Evolutionary conservation across 1,140 invertebrate genomes (phyloP).

Genomic region (Lamellibrachia luymesi): DNA sequence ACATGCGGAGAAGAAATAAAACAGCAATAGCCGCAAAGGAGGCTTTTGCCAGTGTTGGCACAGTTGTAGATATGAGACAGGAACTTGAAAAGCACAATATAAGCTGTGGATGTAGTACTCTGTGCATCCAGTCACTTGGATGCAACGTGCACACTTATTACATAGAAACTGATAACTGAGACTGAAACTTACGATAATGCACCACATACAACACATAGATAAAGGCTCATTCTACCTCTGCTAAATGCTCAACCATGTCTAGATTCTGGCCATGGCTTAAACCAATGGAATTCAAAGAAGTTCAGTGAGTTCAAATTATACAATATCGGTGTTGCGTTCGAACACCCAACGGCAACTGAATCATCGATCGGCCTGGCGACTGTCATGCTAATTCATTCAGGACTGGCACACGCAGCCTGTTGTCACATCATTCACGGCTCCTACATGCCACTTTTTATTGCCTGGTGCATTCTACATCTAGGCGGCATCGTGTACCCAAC

Average conservation of each 20-base stretch:
- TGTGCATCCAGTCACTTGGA: not conserved
- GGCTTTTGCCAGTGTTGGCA: too few relatives aligned
- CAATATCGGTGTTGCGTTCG: too few relatives aligned
- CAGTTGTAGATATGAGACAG: not conserved
- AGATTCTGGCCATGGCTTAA: too few relatives aligned
- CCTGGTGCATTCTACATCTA: not conserved
- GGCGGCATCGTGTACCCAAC: not conserved
- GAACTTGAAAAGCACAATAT: not conserved
- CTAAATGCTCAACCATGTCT: too few relatives aligned
- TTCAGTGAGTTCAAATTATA: too few relatives aligned
- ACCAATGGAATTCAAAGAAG: too few relatives aligned
- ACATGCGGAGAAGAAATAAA: not conserved
- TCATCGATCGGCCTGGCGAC: too few relatives aligned
- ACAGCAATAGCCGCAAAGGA: not conserved
- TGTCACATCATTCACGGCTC: not conserved
- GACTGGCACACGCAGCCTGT: not conserved
- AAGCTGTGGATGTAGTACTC: not conserved
- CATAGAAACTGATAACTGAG: not conserved
- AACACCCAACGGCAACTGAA: too few relatives aligned
- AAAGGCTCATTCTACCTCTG: not conserved
- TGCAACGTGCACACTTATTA: not conserved
- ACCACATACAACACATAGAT: not conserved
- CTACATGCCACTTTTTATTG: not conserved
- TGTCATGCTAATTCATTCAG: too few relatives aligned
- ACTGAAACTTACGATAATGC: not conserved